Conservation (phyloP, 2,888 invertebrate genomes). For the Campoplex nolae region DNA sequence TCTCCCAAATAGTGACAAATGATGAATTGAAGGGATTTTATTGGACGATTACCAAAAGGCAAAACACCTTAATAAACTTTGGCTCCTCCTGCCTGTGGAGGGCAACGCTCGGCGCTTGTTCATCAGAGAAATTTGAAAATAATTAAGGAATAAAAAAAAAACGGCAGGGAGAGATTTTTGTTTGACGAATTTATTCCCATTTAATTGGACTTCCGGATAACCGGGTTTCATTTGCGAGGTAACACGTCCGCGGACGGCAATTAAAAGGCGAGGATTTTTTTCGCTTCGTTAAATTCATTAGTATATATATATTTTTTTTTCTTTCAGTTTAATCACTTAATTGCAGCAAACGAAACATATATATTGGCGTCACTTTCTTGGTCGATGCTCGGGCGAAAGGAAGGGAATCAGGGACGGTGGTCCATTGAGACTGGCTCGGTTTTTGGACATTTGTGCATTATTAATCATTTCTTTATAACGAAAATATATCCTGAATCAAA, state of each 20-base stretch:
- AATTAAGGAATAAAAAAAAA: neutral
- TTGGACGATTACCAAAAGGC: constrained; percentile 45
- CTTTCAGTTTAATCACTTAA: constrained; percentile 26
- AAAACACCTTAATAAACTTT: constrained; percentile 68
- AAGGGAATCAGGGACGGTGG: constrained; percentile 81
- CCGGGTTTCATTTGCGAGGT: constrained; percentile 15
- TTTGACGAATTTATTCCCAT: constrained; percentile 35
- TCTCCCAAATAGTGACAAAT: constrained; percentile 9
- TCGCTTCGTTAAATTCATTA: constrained; percentile 6
- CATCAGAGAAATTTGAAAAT: constrained; percentile 37
- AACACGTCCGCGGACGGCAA: constrained; percentile 77
- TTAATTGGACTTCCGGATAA: constrained; percentile 21
- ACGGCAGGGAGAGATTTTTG: constrained; percentile 31
- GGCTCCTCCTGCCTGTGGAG: constrained; percentile 18
- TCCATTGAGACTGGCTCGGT: constrained; percentile 82
- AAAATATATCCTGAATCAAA: neutral
- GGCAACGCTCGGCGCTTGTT: constrained; percentile 25
- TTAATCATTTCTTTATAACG: neutral
- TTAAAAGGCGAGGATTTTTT: constrained; percentile 51
- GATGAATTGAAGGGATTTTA: constrained; percentile 10
- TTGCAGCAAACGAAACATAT: constrained; percentile 33
- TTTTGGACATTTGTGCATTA: constrained; percentile 76
- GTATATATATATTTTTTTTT: neutral
- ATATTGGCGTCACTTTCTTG: constrained; percentile 54
- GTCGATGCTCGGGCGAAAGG: constrained; percentile 72